Percentiles rank a stretch among this genome's conserved stretches.
Evolutionary conservation across 1,140 invertebrate species (phyloP).

Genomic region (Homalodisca vitripennis): DNA sequence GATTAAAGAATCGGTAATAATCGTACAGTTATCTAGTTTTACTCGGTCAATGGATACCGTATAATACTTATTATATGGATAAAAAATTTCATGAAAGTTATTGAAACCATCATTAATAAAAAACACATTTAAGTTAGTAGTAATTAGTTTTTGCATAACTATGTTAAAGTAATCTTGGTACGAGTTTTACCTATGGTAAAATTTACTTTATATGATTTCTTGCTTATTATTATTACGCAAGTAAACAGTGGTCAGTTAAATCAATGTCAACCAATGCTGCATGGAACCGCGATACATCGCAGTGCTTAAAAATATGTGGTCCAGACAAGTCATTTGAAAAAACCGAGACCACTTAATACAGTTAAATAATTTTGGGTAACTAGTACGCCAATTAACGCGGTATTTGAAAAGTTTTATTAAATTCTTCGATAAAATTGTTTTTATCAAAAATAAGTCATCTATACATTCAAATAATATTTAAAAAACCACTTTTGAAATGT

Average conservation of each 20-base stretch:
- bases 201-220: not conserved
- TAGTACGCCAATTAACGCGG: not conserved
- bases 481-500: not conserved
- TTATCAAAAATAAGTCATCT: not conserved
- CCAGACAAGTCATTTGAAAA: not conserved
- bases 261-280: not conserved
- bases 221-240: not conserved
- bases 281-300: not conserved
- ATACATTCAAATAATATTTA: not conserved
- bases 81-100: not conserved
- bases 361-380: slow-evolving; percentile 3
- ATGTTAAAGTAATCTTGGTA: not conserved
- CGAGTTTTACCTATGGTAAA: not conserved
- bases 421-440: slow-evolving; percentile 7
- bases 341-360: not conserved
- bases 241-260: slow-evolving; percentile 16
- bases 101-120: no score
- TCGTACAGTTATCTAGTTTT: slow-evolving; percentile 8
- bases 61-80: not conserved
- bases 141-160: not conserved
- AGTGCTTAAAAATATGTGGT: slow-evolving; percentile 5
- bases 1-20: no score
- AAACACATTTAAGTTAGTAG: not conserved
- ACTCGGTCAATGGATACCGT: not conserved
- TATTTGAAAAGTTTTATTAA: not conserved